Base-by-base conservation (phyloP, 2,113 vertebrate species). In the Tachycineta bicolor region DNA sequence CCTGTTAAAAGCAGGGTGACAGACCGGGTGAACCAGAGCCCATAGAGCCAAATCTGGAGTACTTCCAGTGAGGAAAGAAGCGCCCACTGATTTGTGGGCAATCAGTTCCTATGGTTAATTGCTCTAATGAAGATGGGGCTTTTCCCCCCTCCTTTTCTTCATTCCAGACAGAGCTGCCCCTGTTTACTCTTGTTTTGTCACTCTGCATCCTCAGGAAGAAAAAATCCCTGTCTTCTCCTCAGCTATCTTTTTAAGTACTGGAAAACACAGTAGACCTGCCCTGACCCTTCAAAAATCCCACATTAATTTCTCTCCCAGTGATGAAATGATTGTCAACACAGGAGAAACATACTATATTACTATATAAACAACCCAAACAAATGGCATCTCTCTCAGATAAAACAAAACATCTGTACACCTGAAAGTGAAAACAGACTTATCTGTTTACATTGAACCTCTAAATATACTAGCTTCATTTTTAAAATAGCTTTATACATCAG, bases 221-320 rank as follows among this genome's bases (percentile, higher is more conserved):
- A 21, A 20, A 44, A n/a, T 2, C 0, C 0, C 21, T 17, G 8
- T 10, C 26, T 29, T 19, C 26, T 63, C 33, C 21, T 52, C 13
- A 55, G 26, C 25, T 62, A 47, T 21, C 6, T 71, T 62, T 62
- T 75, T 12, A 63, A 33, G 18, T 62, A 67, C 5, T 29, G 4
- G 28, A 63, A 93, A 90, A 43, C 15, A 78, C 15, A 31, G 13
- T 0, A 41, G 5, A 18, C 34, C 11, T 60, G 60, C 24, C 29
- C 12, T 5, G 5, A 69, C 22, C 37, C 55, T 88, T 79, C 14
- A 68, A 52, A 78, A 89, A 49, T 12, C 6, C 3, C 13, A 39
- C 0, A 1, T 15, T 25, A 4, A 52, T 65, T 93, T 86, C 25
- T 44, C 8, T 82, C 58, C 64, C 43, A 67, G 29, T 34, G 46